Evolutionary conservation across 64 coral and sea anemone genomes (phyloP).

Genomic region (Hydrozoanthus tunicans): DNA sequence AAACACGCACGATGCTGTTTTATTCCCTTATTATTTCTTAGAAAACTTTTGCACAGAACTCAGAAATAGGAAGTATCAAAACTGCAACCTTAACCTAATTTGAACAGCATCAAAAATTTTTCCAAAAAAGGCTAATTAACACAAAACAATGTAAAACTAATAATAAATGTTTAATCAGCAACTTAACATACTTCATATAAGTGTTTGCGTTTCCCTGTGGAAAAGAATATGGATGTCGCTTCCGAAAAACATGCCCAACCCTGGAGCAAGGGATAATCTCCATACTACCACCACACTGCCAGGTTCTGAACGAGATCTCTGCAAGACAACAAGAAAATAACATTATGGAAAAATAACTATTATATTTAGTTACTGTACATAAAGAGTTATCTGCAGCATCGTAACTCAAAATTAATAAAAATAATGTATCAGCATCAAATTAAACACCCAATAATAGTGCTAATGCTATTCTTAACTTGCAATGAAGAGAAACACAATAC

Average conservation of each 20-base stretch:
- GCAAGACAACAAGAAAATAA: neutral
- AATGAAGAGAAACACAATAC: no score
- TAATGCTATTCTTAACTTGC: no score
- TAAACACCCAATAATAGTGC: no score
- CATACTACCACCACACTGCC: constrained; percentile 97
- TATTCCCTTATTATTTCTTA: no score
- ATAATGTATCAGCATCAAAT: neutral
- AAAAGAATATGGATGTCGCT: constrained; percentile 95
- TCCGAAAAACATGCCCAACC: constrained; percentile 97
- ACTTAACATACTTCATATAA: constrained; percentile 92
- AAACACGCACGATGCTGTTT: no score
- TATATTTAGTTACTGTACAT: no score
- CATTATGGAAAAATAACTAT: neutral
- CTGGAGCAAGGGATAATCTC: constrained; percentile 99
- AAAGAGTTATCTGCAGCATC: neutral
- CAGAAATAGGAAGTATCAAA: no score
- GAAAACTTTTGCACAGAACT: no score
- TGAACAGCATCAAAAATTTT: no score
- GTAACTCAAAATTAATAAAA: neutral
- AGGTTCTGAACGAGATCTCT: constrained; percentile 98
- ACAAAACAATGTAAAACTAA: no score
- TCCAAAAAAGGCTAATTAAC: no score
- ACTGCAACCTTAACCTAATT: no score
- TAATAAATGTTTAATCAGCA: neutral
- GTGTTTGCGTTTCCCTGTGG: constrained; percentile 98